These are phyloP conservation scores for Volucella inflata DNA, from an alignment of 2,888 invertebrate species.

Conservation along the genomic window DNA sequence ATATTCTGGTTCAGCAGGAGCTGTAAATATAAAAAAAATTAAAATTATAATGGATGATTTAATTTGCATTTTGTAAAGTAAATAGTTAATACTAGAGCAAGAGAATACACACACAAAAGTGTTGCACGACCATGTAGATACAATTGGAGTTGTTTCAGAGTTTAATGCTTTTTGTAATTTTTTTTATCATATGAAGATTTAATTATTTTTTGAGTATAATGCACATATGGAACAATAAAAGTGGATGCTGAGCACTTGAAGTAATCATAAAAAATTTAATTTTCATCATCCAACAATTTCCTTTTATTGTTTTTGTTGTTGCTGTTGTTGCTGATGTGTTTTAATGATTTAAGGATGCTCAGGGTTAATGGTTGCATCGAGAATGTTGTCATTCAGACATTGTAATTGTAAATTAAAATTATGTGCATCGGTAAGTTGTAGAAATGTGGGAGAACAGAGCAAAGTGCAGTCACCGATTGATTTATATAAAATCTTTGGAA, in stretches of 20 bases:
- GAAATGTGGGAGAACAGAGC: conserved; percentile 10
- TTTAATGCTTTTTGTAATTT: conserved; percentile 15
- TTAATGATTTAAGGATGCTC: conserved; percentile 27
- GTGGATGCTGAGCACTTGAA: conserved; percentile 35
- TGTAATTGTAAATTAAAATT: conserved; percentile 44
- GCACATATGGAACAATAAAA: conserved; percentile 21
- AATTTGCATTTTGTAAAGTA: conserved; percentile 57
- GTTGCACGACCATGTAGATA: too few species aligned
- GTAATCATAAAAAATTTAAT: conserved; percentile 35
- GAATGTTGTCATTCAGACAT: neutral
- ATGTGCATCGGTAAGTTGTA: conserved; percentile 1
- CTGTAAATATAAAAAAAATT: conserved; percentile 52
- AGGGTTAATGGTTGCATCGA: conserved; percentile 14
- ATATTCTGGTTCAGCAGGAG: conserved; percentile 50
- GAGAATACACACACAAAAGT: neutral
- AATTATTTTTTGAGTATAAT: conserved; percentile 34
- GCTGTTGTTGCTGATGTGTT: neutral
- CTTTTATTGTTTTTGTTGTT: too few species aligned
- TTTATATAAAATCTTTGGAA: neutral
- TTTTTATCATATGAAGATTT: conserved; percentile 47
- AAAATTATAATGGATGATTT: conserved; percentile 64
- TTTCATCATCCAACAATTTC: conserved; percentile 12
- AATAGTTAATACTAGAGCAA: conserved; percentile 35
- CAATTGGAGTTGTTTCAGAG: neutral
- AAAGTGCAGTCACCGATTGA: neutral